These are phyloP conservation scores for Lasioglossum albipes DNA, from an alignment of 1,140 invertebrate genomes.

Conservation along the genomic window DNA sequence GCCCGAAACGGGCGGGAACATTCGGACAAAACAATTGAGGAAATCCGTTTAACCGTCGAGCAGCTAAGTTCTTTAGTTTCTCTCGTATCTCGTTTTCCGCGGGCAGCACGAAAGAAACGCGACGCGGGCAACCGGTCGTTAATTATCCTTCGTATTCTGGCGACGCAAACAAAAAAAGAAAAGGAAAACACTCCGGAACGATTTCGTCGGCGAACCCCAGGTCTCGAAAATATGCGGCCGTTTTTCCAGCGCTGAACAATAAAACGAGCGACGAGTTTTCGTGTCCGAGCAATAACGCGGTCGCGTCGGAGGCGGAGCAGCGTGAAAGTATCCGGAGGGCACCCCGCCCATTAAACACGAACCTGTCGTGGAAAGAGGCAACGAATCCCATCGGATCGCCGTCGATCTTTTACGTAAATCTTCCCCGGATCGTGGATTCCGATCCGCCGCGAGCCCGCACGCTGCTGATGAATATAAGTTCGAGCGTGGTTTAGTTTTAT, in stretches of 20 bases:
- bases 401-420: conserved; percentile 43
- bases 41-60: no score
- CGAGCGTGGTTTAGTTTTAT: conserved; percentile 35
- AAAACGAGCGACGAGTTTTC: conserved; percentile 40
- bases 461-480: conserved; percentile 26
- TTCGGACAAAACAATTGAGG: no score
- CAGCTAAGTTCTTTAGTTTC: no score
- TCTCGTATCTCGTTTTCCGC: no score
- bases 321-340: conserved; percentile 49
- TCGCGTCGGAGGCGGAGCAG: conserved; percentile 57
- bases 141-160: no score
- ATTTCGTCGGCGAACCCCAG: background rate
- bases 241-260: conserved; percentile 27
- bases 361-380: conserved; percentile 54
- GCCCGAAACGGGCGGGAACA: no score
- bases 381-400: conserved; percentile 31
- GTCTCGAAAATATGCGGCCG: background rate
- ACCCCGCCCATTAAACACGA: conserved; percentile 64
- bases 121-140: no score
- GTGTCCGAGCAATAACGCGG: conserved; percentile 39
- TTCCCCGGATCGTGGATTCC: conserved; percentile 12
- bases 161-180: no score
- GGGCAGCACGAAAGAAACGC: no score
- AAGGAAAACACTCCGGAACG: background rate
- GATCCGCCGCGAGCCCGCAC: no score